phyloP scores from a whole-genome alignment of 2,888 invertebrate genomes.

The Xestia ashworthii region DNA sequence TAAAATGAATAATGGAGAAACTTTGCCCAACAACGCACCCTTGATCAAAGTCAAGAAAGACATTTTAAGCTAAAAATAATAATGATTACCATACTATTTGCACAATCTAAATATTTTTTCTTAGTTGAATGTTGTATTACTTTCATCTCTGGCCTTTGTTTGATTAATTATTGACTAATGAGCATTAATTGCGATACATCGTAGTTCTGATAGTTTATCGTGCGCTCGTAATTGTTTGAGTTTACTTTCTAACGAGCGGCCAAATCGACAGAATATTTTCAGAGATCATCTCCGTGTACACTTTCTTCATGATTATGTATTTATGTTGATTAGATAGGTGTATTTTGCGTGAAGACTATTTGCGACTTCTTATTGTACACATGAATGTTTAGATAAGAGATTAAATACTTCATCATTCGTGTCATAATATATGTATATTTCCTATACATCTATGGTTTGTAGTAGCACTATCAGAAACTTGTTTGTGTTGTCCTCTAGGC shows the following conservation, averaged over 20 bases:
- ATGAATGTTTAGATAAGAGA: constrained; percentile 45
- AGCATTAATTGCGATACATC: constrained; percentile 37
- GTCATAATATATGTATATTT: constrained; percentile 33
- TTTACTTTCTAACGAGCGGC: constrained; percentile 62
- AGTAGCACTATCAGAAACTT: constrained; percentile 51
- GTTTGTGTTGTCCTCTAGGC: constrained; percentile 53
- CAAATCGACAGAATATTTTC: constrained; percentile 60
- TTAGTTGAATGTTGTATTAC: constrained; percentile 27
- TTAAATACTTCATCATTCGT: constrained; percentile 41
- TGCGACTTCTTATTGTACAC: constrained; percentile 44
- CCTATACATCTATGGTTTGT: constrained; percentile 41
- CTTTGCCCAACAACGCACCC: constrained; percentile 11
- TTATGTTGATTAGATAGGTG: constrained; percentile 58
- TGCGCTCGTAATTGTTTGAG: constrained; percentile 48
- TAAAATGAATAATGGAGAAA: constrained; percentile 32
- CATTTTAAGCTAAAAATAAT: constrained; percentile 20
- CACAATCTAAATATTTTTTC: constrained; percentile 17
- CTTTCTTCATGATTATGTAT: constrained; percentile 65
- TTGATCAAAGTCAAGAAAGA: constrained; percentile 5
- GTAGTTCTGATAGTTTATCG: constrained; percentile 52
- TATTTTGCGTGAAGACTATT: constrained; percentile 55
- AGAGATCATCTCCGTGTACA: constrained; percentile 53
- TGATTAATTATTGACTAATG: constrained; percentile 53
- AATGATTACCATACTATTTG: constrained; percentile 11
- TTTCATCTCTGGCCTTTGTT: constrained; percentile 48